Percentiles rank a stretch among this genome's conserved stretches.
These are phyloP conservation scores for Clunio marinus DNA, from an alignment of 2,888 invertebrate genomes.

Conservation along the genomic window DNA sequence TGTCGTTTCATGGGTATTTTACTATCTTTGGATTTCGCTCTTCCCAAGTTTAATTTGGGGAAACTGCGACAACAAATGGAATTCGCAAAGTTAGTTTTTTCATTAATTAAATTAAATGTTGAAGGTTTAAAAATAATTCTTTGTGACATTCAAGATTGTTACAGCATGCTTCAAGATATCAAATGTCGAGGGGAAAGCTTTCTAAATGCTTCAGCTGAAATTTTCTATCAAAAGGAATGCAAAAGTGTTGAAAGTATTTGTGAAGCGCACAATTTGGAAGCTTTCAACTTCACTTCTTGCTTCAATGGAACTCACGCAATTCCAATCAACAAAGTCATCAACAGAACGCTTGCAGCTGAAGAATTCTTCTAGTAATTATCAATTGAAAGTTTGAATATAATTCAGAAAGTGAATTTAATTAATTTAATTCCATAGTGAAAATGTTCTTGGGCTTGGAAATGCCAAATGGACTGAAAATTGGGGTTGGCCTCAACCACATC, in stretches of 20 bases:
- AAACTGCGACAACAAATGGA: slow-evolving; percentile 61
- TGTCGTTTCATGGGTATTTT: slow-evolving; percentile 71
- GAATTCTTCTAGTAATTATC: too few species aligned
- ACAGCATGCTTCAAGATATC: slow-evolving; percentile 61
- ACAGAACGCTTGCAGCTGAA: slow-evolving; percentile 59
- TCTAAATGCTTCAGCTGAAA: too few species aligned
- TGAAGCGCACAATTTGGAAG: slow-evolving; percentile 47
- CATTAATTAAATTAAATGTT: slow-evolving; percentile 18
- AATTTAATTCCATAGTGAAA: too few species aligned
- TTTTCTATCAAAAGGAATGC: too few species aligned
- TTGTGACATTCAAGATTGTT: slow-evolving; percentile 61
- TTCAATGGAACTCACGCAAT: slow-evolving; percentile 46
- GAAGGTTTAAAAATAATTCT: neutral
- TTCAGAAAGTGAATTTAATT: too few species aligned
- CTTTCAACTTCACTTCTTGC: slow-evolving; percentile 54
- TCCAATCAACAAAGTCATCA: slow-evolving; percentile 55
- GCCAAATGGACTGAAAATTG: slow-evolving; percentile 63
- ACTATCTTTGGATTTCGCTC: slow-evolving; percentile 69
- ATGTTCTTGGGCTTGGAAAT: slow-evolving; percentile 6
- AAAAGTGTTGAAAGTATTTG: slow-evolving; percentile 63
- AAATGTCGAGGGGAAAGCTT: too few species aligned
- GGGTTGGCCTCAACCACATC: slow-evolving; percentile 74
- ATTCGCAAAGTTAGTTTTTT: slow-evolving; percentile 55
- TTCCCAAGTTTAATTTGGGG: slow-evolving; percentile 63
- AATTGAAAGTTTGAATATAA: too few species aligned